Base-by-base conservation (phyloP, 2,797 vertebrate genomes). In the Tokudaia muenninki region DNA sequence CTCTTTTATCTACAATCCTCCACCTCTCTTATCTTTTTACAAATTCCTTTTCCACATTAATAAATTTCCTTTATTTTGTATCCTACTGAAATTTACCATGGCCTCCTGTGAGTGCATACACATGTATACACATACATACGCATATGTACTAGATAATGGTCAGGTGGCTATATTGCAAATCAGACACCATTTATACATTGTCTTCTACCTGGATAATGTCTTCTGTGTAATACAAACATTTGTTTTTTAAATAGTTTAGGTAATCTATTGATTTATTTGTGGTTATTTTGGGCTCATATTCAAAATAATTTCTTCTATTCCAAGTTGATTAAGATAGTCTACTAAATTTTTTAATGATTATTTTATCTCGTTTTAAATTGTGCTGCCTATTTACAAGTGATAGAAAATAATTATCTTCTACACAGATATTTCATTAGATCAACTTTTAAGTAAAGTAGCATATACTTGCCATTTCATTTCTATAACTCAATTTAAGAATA, bases 261-360 rank as follows among this genome's bases (percentile, higher is more conserved):
- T 94, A 92, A 65, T 79, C 17, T 90, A n/a, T 52, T 89, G 78
- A 67, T 65, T 63, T 87, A 1, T 79, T 80, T 77, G 80, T 57
- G 3, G 37, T 50, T 77, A 50, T 79, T 34, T 80, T 90, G 12
- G 34, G 74, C 19, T 57, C 34, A 44, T 37, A 17, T 17, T 87
- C 77, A 87, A 81, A 17, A 92, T 88, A 55, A 26, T 11, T 10
- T 67, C 74, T 22, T 44, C 16, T 84, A 50, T 44, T 24, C 3
- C 1, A 94, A 63, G 6, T 26, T 70, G 24, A 78, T 12, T 3
- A 57, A 59, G 0, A 10, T 79, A 47, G 55, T 80, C 14, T 44
- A 65, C 13, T 34, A 81, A 55, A 41, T 92, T 92, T 3, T 92
- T 44, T 81, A 72, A 22, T 84, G 77, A 59, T 86, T 72, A 17